Evolutionary conservation across 2,888 invertebrate species (phyloP), one percentile per base, ranked within the genome.

Genomic region (Bellardia bayeri): DNA sequence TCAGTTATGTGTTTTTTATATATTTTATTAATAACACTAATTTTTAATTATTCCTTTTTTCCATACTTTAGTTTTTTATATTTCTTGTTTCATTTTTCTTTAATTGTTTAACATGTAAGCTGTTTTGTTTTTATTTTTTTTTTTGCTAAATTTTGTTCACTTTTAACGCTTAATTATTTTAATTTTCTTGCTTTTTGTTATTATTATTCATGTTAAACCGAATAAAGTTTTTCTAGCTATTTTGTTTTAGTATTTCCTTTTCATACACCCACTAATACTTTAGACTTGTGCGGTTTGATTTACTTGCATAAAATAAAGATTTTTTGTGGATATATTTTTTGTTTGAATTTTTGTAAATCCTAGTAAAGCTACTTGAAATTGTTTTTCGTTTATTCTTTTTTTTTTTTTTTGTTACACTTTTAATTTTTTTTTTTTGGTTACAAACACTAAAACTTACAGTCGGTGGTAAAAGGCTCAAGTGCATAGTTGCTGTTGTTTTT

Each of bases 251-350:
- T 56, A 23, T 78, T 13, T 58, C 45, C 33, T 14, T 30, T 58
- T 42, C 8, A n/a, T 11, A 54, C 51, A 68, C 14, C 68, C 85
- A 69, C 74, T 75, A 80, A 74, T 80, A 85, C 74, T 85, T 84
- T 75, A 61, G 85, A 85, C 80, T 85, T 80, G 74, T 85, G 85
- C 85, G 85, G 85, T 85, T 85, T 80, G 79, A 69, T 80, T 80
- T 80, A 74, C 80, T 85, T 78, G 80, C 61, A 85, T 85, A 85
- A 85, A 85, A 68, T 75, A 51, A 23, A 79, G 58, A 23, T 37
- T 78, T 30, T 40, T 51, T 71, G 13, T 64, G 37, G 13, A 23
- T 13, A 66, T n/a, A 40, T 51, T 71, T 16, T 66, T 64, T 16
- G 13, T 72, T 33, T 61, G 40, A 66, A 33, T 54, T 66, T 75